Percentiles rank a stretch among this genome's conserved stretches.
These are phyloP conservation scores for Cryptus armator DNA, from an alignment of 2,888 invertebrate species.

Conservation along the genomic window DNA sequence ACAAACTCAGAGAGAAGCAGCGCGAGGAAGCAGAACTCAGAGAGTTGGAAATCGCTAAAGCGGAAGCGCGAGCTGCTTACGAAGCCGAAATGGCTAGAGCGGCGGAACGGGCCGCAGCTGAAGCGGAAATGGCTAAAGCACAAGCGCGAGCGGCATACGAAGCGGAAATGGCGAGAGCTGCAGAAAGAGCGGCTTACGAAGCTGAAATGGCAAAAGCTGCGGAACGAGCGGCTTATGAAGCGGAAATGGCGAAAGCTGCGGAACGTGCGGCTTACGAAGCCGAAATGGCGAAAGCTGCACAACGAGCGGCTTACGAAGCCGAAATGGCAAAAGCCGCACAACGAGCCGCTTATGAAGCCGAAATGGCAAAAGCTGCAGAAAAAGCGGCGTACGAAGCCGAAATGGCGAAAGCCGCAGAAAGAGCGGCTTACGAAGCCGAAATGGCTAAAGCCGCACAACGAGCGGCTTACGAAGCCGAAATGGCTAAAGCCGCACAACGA, in stretches of 20 bases:
- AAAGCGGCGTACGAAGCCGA: neutral
- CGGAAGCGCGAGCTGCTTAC: slow-evolving; percentile 85
- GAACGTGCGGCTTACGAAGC: slow-evolving; percentile 80
- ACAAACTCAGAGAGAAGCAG: slow-evolving; percentile 84
- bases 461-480: neutral
- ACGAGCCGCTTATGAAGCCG: slow-evolving; percentile 82
- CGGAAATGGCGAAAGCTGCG: slow-evolving; percentile 84
- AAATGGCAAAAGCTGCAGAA: slow-evolving; percentile 78
- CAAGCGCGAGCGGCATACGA: slow-evolving; percentile 85
- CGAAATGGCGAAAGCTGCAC: slow-evolving; percentile 77
- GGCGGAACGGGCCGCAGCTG: slow-evolving; percentile 71
- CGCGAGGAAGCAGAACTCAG: slow-evolving; percentile 85
- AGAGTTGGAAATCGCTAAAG: slow-evolving; percentile 85
- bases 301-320: slow-evolving; percentile 82
- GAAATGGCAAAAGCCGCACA: slow-evolving; percentile 85
- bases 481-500: neutral
- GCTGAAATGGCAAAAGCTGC: slow-evolving; percentile 66
- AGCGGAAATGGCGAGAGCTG: slow-evolving; percentile 85
- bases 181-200: slow-evolving; percentile 71
- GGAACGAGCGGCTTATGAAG: slow-evolving; percentile 73
- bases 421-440: neutral
- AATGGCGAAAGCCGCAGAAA: slow-evolving; percentile 49
- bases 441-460: neutral
- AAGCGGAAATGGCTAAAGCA: slow-evolving; percentile 85
- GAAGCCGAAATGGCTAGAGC: slow-evolving; percentile 82